phyloP scores from a whole-genome alignment of 2,113 vertebrate genomes.

The Meles meles region DNA sequence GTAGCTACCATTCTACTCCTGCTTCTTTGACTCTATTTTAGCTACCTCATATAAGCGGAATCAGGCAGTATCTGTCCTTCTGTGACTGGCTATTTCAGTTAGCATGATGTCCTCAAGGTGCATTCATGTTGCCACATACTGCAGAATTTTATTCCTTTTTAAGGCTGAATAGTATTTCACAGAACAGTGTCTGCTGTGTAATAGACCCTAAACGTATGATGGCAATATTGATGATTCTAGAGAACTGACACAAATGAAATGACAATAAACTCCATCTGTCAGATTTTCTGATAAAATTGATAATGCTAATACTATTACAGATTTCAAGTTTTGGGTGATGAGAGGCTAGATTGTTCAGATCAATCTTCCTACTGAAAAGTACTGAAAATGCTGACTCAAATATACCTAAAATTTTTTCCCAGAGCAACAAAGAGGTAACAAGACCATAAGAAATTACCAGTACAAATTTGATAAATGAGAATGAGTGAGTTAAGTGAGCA shows the following conservation, averaged over 20 bases:
- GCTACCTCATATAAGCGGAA: neutral
- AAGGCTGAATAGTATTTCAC: neutral
- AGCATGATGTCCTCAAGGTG: neutral
- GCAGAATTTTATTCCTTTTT: neutral
- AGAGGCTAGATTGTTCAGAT: neutral
- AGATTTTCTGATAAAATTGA: neutral
- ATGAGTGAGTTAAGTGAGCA: neutral
- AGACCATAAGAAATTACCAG: neutral
- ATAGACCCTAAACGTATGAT: neutral
- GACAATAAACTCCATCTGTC: neutral
- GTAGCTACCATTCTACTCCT: neutral
- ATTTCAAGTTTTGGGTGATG: neutral
- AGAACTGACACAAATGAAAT: neutral
- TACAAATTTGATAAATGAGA: neutral
- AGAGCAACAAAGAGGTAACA: neutral
- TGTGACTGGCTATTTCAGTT: neutral
- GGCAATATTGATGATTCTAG: neutral
- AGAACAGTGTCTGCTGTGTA: neutral
- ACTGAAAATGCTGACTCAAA: conserved; percentile 10
- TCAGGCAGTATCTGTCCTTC: neutral
- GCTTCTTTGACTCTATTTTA: neutral
- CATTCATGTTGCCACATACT: neutral
- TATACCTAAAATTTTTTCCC: neutral
- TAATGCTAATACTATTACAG: neutral
- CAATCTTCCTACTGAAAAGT: neutral